These are phyloP conservation scores for Platalea minor DNA, from an alignment of 2,797 vertebrate species.

Conservation along the genomic window DNA sequence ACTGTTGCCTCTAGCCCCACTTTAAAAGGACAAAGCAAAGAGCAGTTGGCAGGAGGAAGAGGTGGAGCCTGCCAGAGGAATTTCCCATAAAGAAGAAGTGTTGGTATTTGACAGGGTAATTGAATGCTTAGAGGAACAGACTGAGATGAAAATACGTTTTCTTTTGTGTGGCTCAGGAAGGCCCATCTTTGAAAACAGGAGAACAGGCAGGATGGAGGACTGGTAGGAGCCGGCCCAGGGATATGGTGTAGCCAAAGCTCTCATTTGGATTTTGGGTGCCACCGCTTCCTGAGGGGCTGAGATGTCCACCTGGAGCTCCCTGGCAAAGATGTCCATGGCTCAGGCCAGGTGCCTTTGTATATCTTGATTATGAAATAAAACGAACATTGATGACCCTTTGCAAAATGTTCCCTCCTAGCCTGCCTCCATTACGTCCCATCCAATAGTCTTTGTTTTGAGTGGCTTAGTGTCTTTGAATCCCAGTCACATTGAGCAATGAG, in stretches of 20 bases:
- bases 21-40: conserved; percentile 44
- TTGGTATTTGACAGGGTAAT: conserved; percentile 51
- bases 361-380: neutral
- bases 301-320: neutral
- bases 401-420: neutral
- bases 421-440: neutral
- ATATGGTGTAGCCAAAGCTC: neutral
- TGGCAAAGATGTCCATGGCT: neutral
- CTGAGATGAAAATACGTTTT: conserved; percentile 22
- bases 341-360: neutral
- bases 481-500: neutral
- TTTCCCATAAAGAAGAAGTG: conserved; percentile 40
- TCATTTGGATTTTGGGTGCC: neutral
- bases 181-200: neutral
- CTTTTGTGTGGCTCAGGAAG: neutral
- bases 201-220: neutral
- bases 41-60: conserved; percentile 41
- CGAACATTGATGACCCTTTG: neutral
- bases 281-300: neutral
- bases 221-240: neutral
- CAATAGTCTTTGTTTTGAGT: neutral
- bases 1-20: conserved; percentile 12
- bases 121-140: conserved; percentile 18
- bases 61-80: conserved; percentile 15
- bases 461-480: neutral